These are phyloP conservation scores for Acipenser ruthenus DNA, from an alignment of 2,797 vertebrate species.

Conservation along the genomic window DNA sequence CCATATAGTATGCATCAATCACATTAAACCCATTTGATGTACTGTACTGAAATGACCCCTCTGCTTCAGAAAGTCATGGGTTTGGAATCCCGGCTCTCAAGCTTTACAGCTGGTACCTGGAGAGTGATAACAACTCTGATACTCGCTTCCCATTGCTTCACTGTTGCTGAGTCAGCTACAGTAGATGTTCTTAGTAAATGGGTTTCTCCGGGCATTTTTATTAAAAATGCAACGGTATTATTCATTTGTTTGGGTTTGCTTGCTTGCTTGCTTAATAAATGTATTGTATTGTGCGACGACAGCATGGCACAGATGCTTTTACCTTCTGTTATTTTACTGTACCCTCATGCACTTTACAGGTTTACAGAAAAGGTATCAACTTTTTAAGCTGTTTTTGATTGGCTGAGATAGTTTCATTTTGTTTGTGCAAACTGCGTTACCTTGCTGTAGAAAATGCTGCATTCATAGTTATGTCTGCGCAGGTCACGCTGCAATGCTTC, in stretches of 20 bases:
- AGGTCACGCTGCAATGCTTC: no score
- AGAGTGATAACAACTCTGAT: not conserved
- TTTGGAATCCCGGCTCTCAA: not conserved
- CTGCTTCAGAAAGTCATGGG: constrained; percentile 3
- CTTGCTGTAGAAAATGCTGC: no score
- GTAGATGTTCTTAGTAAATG: not conserved
- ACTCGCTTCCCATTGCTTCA: not conserved
- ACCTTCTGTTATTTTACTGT: no score
- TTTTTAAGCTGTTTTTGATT: no score
- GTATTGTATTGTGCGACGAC: not conserved
- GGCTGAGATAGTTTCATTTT: no score
- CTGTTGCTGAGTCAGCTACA: not conserved
- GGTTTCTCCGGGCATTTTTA: not conserved
- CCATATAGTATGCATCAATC: not conserved
- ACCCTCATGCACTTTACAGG: no score
- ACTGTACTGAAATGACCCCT: not conserved
- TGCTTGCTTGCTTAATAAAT: not conserved
- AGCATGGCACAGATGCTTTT: no score
- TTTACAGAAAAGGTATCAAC: no score
- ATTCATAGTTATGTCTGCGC: no score
- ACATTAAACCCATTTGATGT: no score
- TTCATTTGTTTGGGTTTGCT: not conserved
- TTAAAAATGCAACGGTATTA: not conserved
- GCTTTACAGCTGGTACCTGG: not conserved
- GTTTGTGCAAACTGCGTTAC: no score